Evolutionary conservation across 2,888 invertebrate genomes (phyloP).

Genomic region (Carcina quercana): DNA sequence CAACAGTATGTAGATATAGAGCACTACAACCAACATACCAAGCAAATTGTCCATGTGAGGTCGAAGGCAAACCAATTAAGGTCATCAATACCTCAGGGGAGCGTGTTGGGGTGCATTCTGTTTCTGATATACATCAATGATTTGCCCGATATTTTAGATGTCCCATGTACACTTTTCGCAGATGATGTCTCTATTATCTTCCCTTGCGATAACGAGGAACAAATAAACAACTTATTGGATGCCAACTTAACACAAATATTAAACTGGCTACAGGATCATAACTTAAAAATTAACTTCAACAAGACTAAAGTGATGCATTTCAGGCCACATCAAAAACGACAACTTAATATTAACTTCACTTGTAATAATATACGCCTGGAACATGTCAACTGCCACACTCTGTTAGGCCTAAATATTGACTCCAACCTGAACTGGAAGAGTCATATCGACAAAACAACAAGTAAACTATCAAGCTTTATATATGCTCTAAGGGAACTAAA

Average conservation of each 20-base stretch:
- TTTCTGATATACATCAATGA: conserved; percentile 11
- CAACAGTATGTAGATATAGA: conserved; percentile 9
- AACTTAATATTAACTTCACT: conserved; percentile 4
- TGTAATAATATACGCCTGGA: conserved; percentile 7
- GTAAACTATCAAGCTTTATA: conserved; percentile 11
- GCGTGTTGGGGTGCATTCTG: conserved; percentile 3
- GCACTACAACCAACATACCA: conserved; percentile 2
- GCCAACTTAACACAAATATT: conserved; percentile 2
- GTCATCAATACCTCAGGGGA: conserved; percentile 8
- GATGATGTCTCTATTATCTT: conserved; percentile 12
- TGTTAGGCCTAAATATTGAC: conserved; percentile 11
- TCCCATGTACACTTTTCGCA: conserved; percentile 7
- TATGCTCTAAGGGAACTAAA: conserved; percentile 11
- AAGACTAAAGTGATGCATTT: conserved; percentile 12
- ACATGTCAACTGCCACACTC: conserved; percentile 3
- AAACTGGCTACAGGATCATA: conserved; percentile 13
- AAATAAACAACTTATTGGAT: conserved; percentile 5
- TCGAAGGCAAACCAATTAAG: background rate
- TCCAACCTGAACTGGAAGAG: conserved; percentile 12
- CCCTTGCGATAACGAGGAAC: conserved; percentile 3
- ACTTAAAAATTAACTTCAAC: conserved; percentile 9
- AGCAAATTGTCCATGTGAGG: conserved; percentile 1
- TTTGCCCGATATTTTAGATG: conserved; percentile 6
- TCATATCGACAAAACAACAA: conserved; percentile 8
- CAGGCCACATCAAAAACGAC: conserved; percentile 9